phyloP scores from a whole-genome alignment of 2,888 invertebrate genomes.

The Lepidocyrtinus sp. region DNA sequence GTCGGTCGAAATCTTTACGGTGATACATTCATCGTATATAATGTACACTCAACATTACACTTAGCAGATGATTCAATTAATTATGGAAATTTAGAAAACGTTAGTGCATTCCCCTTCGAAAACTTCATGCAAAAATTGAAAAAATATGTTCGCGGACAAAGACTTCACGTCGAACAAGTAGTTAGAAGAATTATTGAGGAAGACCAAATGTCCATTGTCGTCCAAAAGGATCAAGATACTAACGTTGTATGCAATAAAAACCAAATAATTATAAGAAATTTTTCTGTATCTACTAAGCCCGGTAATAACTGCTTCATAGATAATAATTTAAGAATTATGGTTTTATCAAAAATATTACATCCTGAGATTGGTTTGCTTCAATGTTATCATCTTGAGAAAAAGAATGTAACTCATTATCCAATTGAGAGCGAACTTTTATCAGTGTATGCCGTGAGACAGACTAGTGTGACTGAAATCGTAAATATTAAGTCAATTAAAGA shows the following conservation, averaged over 20 bases:
- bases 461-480: not conserved
- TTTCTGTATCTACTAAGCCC: not conserved
- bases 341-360: not conserved
- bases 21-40: not conserved
- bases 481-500: not conserved
- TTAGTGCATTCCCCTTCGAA: conserved; percentile 37
- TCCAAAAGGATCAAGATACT: too few relatives aligned
- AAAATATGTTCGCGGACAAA: conserved; percentile 14
- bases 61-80: conserved; percentile 18
- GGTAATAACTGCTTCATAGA: conserved; percentile 27
- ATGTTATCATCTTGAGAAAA: not conserved
- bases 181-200: conserved; percentile 6
- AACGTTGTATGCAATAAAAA: not conserved
- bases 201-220: too few relatives aligned
- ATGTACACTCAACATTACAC: conserved; percentile 23
- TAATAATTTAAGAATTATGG: conserved; percentile 9
- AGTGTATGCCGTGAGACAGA: not conserved
- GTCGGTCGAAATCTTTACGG: not conserved
- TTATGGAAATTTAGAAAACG: conserved; percentile 22
- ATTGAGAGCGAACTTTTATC: not conserved
- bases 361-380: not conserved
- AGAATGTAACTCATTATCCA: not conserved
- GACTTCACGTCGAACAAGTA: conserved; percentile 7
- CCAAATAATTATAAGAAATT: not conserved
- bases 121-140: conserved; percentile 35